phyloP scores from a whole-genome alignment of 23 tunicate species.

The Phallusia fumigata region DNA sequence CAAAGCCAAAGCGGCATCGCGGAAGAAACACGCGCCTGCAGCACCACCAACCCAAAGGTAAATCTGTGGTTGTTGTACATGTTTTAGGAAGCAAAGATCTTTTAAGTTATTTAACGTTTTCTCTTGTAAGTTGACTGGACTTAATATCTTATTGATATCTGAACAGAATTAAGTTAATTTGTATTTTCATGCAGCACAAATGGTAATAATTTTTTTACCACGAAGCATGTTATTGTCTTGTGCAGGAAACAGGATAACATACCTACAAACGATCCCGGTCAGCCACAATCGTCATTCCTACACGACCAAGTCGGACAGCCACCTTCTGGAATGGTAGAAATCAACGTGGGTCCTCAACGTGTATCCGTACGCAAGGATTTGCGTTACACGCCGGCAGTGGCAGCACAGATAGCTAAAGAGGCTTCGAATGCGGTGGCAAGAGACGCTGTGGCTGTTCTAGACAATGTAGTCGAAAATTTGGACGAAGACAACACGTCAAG shows the following conservation, averaged over 20 bases:
- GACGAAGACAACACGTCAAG: constrained; percentile 10
- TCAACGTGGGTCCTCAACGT: constrained; percentile 21
- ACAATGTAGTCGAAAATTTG: background rate
- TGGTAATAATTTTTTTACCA: too few relatives aligned
- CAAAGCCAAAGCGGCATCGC: background rate
- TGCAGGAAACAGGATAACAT: background rate
- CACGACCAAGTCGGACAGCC: background rate
- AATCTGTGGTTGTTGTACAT: too few relatives aligned
- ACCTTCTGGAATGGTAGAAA: background rate
- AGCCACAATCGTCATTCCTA: background rate
- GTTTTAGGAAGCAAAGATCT: too few relatives aligned
- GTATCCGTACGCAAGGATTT: constrained; percentile 6
- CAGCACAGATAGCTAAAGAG: constrained; percentile 29
- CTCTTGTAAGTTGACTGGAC: too few relatives aligned
- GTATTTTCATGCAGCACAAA: too few relatives aligned
- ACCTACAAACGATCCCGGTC: background rate
- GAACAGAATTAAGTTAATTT: too few relatives aligned
- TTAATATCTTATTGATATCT: too few relatives aligned
- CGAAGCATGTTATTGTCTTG: background rate
- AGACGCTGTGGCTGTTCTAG: constrained; percentile 5
- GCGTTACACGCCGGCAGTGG: constrained; percentile 19
- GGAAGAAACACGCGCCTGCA: background rate
- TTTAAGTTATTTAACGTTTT: too few relatives aligned
- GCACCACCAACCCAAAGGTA: background rate
- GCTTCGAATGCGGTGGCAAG: background rate